Base-by-base conservation (phyloP, 2,888 invertebrate species). In the Dynastes maya region DNA sequence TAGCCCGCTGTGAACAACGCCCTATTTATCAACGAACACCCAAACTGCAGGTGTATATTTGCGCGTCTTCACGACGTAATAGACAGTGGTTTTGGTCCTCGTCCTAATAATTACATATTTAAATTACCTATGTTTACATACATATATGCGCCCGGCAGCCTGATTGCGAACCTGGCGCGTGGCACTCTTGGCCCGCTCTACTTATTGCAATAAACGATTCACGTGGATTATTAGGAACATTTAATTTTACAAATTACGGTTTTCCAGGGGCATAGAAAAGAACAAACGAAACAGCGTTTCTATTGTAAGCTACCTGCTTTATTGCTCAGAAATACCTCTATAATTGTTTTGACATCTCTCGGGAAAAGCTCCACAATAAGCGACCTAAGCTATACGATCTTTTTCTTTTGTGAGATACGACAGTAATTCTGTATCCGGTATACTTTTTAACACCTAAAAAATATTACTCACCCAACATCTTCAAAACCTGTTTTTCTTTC, bases 241-340 rank as follows among this genome's bases (percentile, higher is more conserved):
- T 68, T 68, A 68, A 53, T 68, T 51, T 51, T 53, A 68, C 27
- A 11, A 27, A 68, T 68, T 68, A 68, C 65, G 16, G 1, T 22
- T 65, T n/a, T 40, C 45, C 8, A 55, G 55, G 16, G 5, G 40
- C 0, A 32, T 32, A 2, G 4, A n/a, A 40, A 6, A 68, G 27
- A 6, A 49, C 16, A 5, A 6, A 16, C 13, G 5, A 67, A 49
- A 68, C 27, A 68, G 11, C 49, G 16, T 29, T 53, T 22, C 40
- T 37, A 11, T 40, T 68, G 11, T 68, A 1, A 6, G n/a, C 27
- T 68, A 68, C 67, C 49, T 68, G 67, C 27, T 68, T 68, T 11
- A 45, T 68, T 68, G 27, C 45, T 16, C 67, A 45, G 6, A 22
- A 16, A 67, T 67, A 67, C 16, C n/a, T 68, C 11, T 27, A 49